These are phyloP conservation scores for Marronus borbonicus DNA, from an alignment of 2,888 invertebrate species.

Conservation along the genomic window DNA sequence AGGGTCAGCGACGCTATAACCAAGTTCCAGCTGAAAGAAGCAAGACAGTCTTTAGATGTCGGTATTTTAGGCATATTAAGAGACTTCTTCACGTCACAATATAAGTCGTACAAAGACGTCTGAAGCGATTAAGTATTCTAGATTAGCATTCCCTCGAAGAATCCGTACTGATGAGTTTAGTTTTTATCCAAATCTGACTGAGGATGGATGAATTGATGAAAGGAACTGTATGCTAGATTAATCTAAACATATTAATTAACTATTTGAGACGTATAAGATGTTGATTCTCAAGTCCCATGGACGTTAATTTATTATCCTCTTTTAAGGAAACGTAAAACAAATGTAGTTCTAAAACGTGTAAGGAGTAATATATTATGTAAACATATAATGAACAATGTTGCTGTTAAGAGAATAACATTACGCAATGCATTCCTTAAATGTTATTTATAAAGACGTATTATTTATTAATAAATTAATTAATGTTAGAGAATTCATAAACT, in stretches of 20 bases:
- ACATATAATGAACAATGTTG: neutral
- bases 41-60: constrained; percentile 63
- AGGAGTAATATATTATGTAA: neutral
- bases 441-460: constrained; percentile 10
- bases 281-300: constrained; percentile 32
- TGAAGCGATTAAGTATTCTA: constrained; percentile 10
- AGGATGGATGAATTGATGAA: constrained; percentile 1
- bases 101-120: constrained; percentile 51
- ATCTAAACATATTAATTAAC: constrained; percentile 9
- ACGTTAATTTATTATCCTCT: constrained; percentile 32
- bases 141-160: constrained; percentile 13
- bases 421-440: constrained; percentile 5
- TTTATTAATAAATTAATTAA: no score
- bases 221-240: neutral
- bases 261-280: constrained; percentile 3
- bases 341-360: neutral
- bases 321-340: constrained; percentile 1
- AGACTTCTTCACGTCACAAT: constrained; percentile 66
- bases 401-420: neutral
- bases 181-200: neutral
- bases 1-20: constrained; percentile 65
- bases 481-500: no score
- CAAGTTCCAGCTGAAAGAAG: constrained; percentile 64
- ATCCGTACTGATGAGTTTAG: constrained; percentile 38
- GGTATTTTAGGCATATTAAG: constrained; percentile 65